Base-by-base conservation (phyloP, 2,888 invertebrate genomes). In the Pheosia tremula region DNA sequence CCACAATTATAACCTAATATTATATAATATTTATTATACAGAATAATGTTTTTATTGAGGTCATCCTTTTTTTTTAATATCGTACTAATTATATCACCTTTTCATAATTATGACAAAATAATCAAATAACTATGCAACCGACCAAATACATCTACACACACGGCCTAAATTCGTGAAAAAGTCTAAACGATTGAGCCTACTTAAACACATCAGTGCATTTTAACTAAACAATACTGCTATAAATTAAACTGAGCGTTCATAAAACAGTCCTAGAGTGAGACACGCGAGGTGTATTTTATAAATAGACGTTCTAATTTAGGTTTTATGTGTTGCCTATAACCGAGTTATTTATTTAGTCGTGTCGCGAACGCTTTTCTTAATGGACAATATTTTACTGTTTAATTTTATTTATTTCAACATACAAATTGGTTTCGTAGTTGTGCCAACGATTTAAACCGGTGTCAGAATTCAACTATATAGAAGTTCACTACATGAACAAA, bases 261-360 rank as follows among this genome's bases (percentile, higher is more conserved):
- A 75, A 73, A 73, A 52, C 67, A 54, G 66, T 65, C 66, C 47
- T 37, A 43, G 64, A 71, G 68, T 67, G 72, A 69, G 72, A 74
- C 63, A 68, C 62, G 11, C 50, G 54, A 60, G 70, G 61, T 72
- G 73, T 71, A 66, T 74, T 72, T 72, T 78, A 80, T 72, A 74
- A 77, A 79, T 81, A 80, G 80, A 67, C 55, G 72, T 55, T 69
- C 78, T 75, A 79, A 78, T 76, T 79, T 75, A 63, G 62, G 66
- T 50, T 75, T 79, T 77, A 78, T 77, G 75, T 74, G 72, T 80
- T 74, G 74, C 64, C 68, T 75, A 78, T 79, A 77, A 70, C 68
- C 56, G 36, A 70, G 68, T 68, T 64, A 64, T 70, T 74, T 24
- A 24, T 24, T 59, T 64, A 64, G 57, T 55, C 71, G 58, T 63